phyloP scores from a whole-genome alignment of 1,140 invertebrate genomes.

The Papilio glaucus region DNA sequence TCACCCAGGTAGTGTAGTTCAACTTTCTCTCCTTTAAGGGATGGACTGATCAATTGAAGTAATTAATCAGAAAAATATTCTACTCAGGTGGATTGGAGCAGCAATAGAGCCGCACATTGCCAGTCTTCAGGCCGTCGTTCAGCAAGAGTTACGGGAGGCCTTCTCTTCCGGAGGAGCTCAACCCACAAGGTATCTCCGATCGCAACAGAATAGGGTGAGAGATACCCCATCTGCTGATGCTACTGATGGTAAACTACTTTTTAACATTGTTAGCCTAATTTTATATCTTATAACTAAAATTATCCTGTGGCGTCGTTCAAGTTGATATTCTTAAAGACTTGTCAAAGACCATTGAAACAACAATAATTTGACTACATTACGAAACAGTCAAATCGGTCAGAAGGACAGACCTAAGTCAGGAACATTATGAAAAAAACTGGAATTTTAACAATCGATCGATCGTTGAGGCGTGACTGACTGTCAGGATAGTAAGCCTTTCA shows the following conservation, averaged over 20 bases:
- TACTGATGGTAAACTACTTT: conserved; percentile 72
- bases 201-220: conserved; percentile 92
- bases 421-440: too few relatives aligned
- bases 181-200: conserved; percentile 92
- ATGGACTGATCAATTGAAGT: background rate
- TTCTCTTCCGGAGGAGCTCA: conserved; percentile 91
- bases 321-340: too few relatives aligned
- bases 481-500: background rate
- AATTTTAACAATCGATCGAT: too few relatives aligned
- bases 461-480: too few relatives aligned
- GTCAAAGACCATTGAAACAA: too few relatives aligned
- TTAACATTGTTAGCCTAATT: conserved; percentile 22
- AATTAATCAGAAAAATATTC: background rate
- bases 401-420: too few relatives aligned
- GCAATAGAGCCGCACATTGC: conserved; percentile 94
- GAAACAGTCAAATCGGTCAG: too few relatives aligned
- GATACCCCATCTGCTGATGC: conserved; percentile 84
- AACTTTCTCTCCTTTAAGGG: too few relatives aligned
- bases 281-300: conserved; percentile 24
- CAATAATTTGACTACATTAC: too few relatives aligned
- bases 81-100: conserved; percentile 91
- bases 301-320: background rate
- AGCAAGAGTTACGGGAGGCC: conserved; percentile 94
- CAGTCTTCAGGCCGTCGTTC: conserved; percentile 93
- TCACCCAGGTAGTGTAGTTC: too few relatives aligned